phyloP scores from a whole-genome alignment of 35 echinoderm and acorn worm species.

The Ophiothrix spiculata region DNA sequence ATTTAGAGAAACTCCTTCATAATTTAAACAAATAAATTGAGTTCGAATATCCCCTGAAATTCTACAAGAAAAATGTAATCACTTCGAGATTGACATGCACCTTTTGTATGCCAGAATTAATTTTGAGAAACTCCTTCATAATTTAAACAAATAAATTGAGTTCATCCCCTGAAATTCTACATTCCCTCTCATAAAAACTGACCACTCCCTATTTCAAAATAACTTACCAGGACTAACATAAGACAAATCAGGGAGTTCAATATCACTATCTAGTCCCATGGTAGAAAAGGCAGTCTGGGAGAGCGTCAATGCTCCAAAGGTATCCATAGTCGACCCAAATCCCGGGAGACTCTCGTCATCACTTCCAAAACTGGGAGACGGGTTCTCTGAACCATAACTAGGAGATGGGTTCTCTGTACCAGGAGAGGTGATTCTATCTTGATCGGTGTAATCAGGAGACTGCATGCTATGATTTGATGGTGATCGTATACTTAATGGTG shows the following conservation, averaged over 20 bases:
- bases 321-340: slow-evolving; percentile 36
- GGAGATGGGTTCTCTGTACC: neutral
- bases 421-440: neutral
- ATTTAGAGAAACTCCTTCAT: no score
- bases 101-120: no score
- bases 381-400: no score
- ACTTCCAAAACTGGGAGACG: neutral
- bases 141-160: no score
- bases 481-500: neutral
- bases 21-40: no score
- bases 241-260: slow-evolving; percentile 73
- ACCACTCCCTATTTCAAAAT: neutral
- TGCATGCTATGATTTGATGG: no score
- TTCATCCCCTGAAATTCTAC: no score
- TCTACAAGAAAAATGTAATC: no score
- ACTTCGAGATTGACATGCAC: no score
- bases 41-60: no score
- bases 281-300: slow-evolving; percentile 60
- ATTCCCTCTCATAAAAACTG: no score
- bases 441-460: neutral
- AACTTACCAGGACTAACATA: slow-evolving; percentile 72
- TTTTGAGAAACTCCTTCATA: no score
- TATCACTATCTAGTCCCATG: slow-evolving; percentile 40
- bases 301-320: slow-evolving; percentile 62
- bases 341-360: neutral